These are phyloP conservation scores for Ametastegia equiseti DNA, from an alignment of 2,888 invertebrate genomes.

Conservation along the genomic window DNA sequence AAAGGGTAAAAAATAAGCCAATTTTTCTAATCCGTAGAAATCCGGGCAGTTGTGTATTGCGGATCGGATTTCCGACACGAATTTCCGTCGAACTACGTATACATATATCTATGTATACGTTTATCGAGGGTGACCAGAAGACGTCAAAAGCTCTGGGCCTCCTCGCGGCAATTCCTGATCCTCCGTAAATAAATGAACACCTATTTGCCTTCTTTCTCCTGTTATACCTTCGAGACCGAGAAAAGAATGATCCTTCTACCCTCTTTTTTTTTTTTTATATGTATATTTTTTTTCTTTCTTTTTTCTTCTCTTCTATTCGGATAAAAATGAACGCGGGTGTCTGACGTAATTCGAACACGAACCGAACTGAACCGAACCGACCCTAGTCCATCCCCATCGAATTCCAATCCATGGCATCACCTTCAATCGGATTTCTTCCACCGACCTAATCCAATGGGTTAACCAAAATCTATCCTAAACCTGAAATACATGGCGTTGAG, in stretches of 20 bases:
- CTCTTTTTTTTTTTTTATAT: background rate
- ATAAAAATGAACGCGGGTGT: conserved; percentile 17
- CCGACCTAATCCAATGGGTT: conserved; percentile 46
- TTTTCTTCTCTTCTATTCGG: background rate
- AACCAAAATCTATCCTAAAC: conserved; percentile 47
- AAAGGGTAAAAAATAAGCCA: background rate
- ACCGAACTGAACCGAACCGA: conserved; percentile 1
- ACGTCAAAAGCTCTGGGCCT: background rate
- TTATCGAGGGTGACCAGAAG: background rate
- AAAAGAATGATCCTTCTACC: background rate
- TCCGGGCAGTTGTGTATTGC: background rate
- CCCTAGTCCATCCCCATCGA: conserved; percentile 5
- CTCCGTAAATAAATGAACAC: conserved; percentile 11
- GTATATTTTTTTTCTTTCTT: background rate
- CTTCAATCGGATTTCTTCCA: conserved; percentile 40
- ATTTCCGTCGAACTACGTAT: background rate
- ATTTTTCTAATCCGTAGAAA: background rate
- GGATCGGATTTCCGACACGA: conserved; percentile 1
- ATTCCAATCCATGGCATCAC: conserved; percentile 26
- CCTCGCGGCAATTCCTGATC: background rate
- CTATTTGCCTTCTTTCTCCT: background rate
- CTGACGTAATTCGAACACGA: conserved; percentile 30
- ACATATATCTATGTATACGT: too few relatives aligned
- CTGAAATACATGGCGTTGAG: conserved; percentile 24
- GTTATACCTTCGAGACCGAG: background rate